A percentile compares a stretch with the other conserved stretches of the same genome.
phyloP scores from a whole-genome alignment of 2,888 invertebrate genomes.

The Fragum fragum region DNA sequence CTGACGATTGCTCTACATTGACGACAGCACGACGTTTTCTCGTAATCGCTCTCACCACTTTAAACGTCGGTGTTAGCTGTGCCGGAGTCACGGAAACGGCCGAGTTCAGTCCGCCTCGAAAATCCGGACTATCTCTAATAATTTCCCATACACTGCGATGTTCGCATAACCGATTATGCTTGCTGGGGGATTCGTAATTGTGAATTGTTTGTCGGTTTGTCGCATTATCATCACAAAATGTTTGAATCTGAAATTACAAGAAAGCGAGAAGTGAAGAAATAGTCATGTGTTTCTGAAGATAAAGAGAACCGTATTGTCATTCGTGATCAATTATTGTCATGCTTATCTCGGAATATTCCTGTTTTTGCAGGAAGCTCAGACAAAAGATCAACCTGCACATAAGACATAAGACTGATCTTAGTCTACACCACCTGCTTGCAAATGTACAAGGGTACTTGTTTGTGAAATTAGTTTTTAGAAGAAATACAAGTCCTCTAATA shows the following conservation, averaged over 20 bases:
- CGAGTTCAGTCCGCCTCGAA: conserved; percentile 67
- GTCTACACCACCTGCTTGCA: too few relatives aligned
- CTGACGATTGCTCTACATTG: conserved; percentile 59
- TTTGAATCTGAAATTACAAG: conserved; percentile 86
- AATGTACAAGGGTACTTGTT: too few relatives aligned
- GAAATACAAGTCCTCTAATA: too few relatives aligned
- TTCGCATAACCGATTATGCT: conserved; percentile 90
- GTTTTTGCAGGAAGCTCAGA: too few relatives aligned
- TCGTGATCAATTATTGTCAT: too few relatives aligned
- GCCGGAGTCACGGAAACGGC: conserved; percentile 41
- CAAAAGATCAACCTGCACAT: too few relatives aligned
- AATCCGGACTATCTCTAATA: conserved; percentile 84
- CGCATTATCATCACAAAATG: conserved; percentile 89
- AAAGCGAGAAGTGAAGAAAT: too few relatives aligned
- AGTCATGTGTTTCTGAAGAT: too few relatives aligned
- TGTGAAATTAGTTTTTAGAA: too few relatives aligned
- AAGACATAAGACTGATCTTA: too few relatives aligned
- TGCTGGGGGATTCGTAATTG: conserved; percentile 90
- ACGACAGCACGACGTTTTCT: conserved; percentile 68
- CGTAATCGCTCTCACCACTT: conserved; percentile 64
- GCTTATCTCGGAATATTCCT: too few relatives aligned
- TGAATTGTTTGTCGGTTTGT: conserved; percentile 84
- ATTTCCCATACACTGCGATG: conserved; percentile 89
- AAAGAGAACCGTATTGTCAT: too few relatives aligned
- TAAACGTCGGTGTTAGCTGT: conserved; percentile 71